A percentile compares a stretch with the other conserved stretches of the same genome.
Conservation (phyloP, 2,113 vertebrate species). For the Rhineura floridana region DNA sequence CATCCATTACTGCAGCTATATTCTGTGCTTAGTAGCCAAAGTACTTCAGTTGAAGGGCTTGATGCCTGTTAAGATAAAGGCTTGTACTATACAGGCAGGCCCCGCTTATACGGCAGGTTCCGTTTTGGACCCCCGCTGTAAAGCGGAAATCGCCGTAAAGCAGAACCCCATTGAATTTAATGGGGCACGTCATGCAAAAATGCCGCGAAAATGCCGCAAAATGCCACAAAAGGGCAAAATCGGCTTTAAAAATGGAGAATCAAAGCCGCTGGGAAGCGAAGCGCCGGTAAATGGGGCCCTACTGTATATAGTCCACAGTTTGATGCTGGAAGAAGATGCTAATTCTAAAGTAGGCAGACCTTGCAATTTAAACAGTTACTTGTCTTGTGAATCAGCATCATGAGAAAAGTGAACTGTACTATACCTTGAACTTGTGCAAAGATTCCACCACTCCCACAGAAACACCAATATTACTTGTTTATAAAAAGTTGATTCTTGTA, state of each 20-base stretch:
- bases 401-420: neutral
- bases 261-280: too few relatives aligned
- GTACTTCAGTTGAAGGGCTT: neutral
- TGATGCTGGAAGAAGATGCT: neutral
- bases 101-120: too few relatives aligned
- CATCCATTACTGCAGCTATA: neutral
- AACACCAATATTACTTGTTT: neutral
- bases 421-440: neutral
- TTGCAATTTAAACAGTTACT: neutral
- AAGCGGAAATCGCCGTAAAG: too few relatives aligned
- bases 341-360: neutral
- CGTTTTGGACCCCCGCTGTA: too few relatives aligned
- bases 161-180: too few relatives aligned
- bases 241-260: too few relatives aligned
- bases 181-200: too few relatives aligned
- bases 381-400: too few relatives aligned
- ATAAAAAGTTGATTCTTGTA: neutral
- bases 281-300: too few relatives aligned
- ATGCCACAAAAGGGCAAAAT: too few relatives aligned
- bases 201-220: too few relatives aligned
- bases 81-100: neutral
- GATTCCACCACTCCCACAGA: neutral
- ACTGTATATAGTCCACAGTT: too few relatives aligned
- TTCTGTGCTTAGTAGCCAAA: neutral
- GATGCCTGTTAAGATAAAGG: neutral